Base-by-base conservation (phyloP, 2,113 vertebrate species). In the Etheostoma cragini region DNA sequence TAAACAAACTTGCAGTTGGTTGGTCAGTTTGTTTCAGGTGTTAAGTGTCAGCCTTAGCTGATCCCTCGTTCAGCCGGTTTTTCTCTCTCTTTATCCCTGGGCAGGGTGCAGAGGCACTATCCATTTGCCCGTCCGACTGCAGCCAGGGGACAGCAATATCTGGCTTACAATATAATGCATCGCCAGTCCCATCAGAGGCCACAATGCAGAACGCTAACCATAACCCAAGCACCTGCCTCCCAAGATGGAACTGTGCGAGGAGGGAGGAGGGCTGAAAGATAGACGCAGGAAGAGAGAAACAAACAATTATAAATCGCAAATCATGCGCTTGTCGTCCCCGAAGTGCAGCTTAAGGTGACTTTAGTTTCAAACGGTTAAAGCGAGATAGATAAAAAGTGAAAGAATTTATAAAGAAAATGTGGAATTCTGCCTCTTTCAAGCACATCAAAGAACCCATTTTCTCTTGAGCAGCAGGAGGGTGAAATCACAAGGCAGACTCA, bases 121-220 rank as follows among this genome's bases (percentile, higher is more conserved):
- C 81, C 84, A 84, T 86, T 87, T 86, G 72, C 67, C 75, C 35
- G 65, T 80, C 83, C 33, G 52, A 82, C 88, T 83, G 81, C 81
- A 78, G 85, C 83, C 83, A 42, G 71, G 69, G 65, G 47, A 71
- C 17, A n/a, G 76, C 56, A 73, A 90, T 88, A 71, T 86, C 84
- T 88, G 89, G 64, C 76, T 80, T 76, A 79, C 88, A 89, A 89
- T 87, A 89, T 90, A 91, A 93, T 87, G 91, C 89, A 90, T 90
- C 78, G 68, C 42, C 88, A 72, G 88, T 92, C 88, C 92, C 86
- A 92, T 92, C 90, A 91, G 91, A 90, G 87, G 65, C 76, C 83
- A 80, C 84, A 88, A 85, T 70, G 89, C 91, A 93, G 90, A 93
- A 91, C 87, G 52, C 86, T 87, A 83, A 90, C 70, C 67, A 65